Conservation (phyloP, 1,140 invertebrate genomes). For the Drosophila setifemur region DNA sequence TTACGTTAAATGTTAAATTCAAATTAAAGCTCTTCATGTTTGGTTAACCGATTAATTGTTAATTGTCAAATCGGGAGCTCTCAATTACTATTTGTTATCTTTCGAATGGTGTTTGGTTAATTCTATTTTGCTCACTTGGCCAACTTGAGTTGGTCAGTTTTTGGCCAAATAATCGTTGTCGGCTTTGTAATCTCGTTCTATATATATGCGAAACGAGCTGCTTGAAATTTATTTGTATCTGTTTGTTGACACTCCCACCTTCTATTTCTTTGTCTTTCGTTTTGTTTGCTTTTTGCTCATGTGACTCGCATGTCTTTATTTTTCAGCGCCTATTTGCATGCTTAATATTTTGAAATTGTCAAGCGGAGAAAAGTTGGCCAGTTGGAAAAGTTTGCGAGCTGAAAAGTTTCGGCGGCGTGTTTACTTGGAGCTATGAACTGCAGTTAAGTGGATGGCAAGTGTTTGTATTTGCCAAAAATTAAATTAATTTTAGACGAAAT, state of each 20-base stretch:
- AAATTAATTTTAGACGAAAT: constrained; percentile 28
- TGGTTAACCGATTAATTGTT: too few species aligned
- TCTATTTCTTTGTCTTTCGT: neutral
- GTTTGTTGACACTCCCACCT: neutral
- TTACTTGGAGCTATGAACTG: constrained; percentile 44
- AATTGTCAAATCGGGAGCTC: neutral
- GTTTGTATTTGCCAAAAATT: constrained; percentile 46
- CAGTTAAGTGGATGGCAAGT: constrained; percentile 34
- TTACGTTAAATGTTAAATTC: too few species aligned
- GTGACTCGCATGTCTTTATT: constrained; percentile 10
- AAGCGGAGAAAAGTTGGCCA: constrained; percentile 19
- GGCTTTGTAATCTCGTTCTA: neutral
- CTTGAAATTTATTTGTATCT: constrained; percentile 21
- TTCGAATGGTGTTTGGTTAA: neutral
- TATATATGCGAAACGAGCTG: constrained; percentile 13
- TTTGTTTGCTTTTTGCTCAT: neutral
- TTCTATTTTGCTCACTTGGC: neutral
- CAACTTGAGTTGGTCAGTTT: constrained; percentile 29
- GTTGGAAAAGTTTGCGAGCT: constrained; percentile 14
- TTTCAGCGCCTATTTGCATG: constrained; percentile 50
- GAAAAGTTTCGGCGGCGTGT: constrained; percentile 4
- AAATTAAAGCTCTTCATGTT: too few species aligned
- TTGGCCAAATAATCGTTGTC: neutral
- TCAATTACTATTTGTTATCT: neutral
- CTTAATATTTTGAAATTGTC: constrained; percentile 32